Conservation (phyloP, 2,797 vertebrate species). For the Oophaga sylvatica region DNA sequence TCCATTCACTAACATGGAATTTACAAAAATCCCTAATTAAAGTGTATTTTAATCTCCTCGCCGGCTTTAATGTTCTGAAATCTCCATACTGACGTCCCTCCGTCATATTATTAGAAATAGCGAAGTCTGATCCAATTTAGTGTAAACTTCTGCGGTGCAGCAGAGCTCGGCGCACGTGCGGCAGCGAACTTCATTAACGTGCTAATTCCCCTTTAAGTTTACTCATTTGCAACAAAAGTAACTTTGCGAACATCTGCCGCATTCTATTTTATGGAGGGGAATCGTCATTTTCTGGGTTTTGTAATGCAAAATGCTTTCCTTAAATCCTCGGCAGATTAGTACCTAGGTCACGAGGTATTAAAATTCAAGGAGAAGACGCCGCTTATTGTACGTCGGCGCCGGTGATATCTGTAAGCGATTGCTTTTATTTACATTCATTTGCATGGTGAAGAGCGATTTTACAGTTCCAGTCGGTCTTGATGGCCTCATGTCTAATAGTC, state of each 20-base stretch:
- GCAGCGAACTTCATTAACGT: conserved; percentile 37
- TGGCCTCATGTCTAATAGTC: conserved; percentile 77
- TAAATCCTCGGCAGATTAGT: conserved; percentile 32
- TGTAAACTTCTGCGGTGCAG: background rate
- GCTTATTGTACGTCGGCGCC: conserved; percentile 73
- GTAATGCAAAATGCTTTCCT: conserved; percentile 40
- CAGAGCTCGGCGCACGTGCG: background rate
- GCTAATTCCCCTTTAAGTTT: conserved; percentile 51
- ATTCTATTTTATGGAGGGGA: conserved; percentile 37
- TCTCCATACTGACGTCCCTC: conserved; percentile 11
- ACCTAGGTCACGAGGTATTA: conserved; percentile 67
- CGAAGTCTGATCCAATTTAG: background rate
- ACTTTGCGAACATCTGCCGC: conserved; percentile 44
- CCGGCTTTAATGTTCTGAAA: conserved; percentile 5
- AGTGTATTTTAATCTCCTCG: conserved; percentile 25
- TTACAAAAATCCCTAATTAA: conserved; percentile 22
- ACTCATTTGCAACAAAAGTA: conserved; percentile 49
- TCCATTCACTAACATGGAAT: conserved; percentile 8
- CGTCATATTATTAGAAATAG: conserved; percentile 34
- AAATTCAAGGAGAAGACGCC: conserved; percentile 66
- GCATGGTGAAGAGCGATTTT: conserved; percentile 84
- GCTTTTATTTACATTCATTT: conserved; percentile 86
- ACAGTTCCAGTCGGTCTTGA: conserved; percentile 80
- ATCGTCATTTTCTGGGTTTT: conserved; percentile 31
- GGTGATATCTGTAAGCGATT: conserved; percentile 83